These are phyloP conservation scores for Emys orbicularis DNA, from an alignment of 2,797 vertebrate species.

Conservation along the genomic window DNA sequence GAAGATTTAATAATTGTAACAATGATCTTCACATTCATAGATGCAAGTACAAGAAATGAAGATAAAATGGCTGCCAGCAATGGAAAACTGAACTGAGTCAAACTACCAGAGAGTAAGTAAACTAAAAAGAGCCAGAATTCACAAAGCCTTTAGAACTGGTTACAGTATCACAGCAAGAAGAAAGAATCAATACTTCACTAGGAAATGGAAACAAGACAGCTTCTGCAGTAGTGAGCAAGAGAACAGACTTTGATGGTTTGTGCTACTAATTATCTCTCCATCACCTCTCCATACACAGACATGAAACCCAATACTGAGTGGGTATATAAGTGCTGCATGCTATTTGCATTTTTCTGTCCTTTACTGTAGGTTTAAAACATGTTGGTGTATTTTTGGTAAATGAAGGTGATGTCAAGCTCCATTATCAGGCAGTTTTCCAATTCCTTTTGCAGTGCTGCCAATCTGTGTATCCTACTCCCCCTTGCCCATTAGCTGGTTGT, in stretches of 20 bases:
- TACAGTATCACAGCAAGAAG: neutral
- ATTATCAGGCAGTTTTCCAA: neutral
- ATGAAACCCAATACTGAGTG: neutral
- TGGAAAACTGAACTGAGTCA: neutral
- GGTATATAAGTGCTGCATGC: neutral
- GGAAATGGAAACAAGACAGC: neutral
- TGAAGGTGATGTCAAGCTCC: no score
- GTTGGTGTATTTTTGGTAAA: neutral
- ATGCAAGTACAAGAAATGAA: neutral
- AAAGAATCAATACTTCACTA: neutral
- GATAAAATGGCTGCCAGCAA: rapidly evolving
- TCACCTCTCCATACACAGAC: neutral
- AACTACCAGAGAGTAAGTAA: neutral
- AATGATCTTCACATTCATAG: neutral
- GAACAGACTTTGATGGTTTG: neutral
- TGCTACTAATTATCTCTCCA: neutral
- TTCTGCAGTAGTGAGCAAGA: neutral
- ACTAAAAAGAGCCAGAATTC: conserved; percentile 3
- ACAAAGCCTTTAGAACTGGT: neutral
- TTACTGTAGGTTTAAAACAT: neutral
- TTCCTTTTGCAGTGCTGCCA: neutral
- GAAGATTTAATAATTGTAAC: neutral
- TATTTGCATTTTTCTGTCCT: neutral
- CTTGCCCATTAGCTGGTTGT: neutral
- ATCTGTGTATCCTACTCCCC: neutral